phyloP scores from a whole-genome alignment of 2,888 invertebrate species.

The Drosophila hamatofila region DNA sequence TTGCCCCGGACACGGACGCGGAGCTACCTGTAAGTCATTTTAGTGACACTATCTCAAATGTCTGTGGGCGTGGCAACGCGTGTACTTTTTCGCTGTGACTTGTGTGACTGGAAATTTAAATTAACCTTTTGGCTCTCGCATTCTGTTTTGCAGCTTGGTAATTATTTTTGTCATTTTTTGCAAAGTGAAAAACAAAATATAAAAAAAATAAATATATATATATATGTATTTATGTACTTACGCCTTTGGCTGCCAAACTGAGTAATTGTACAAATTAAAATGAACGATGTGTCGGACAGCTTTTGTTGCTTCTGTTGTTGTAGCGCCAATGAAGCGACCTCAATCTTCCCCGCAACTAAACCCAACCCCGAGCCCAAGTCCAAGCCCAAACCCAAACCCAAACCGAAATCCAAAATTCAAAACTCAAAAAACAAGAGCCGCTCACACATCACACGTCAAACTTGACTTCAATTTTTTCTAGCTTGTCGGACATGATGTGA shows the following conservation, averaged over 20 bases:
- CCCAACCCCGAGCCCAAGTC: slow-evolving; percentile 7
- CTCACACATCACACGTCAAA: slow-evolving; percentile 62
- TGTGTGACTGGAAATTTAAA: slow-evolving; percentile 84
- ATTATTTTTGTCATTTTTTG: slow-evolving; percentile 68
- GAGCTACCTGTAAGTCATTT: slow-evolving; percentile 76
- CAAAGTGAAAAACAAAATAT: slow-evolving; percentile 22
- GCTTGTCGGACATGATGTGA: slow-evolving; percentile 77
- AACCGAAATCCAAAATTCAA: slow-evolving; percentile 18
- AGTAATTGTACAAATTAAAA: slow-evolving; percentile 81
- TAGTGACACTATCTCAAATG: slow-evolving; percentile 68
- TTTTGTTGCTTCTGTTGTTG: slow-evolving; percentile 52
- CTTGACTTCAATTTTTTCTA: slow-evolving; percentile 67
- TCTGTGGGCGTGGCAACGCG: slow-evolving; percentile 28
- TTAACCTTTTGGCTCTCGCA: slow-evolving; percentile 54
- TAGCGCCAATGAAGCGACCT: slow-evolving; percentile 55
- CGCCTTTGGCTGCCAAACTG: slow-evolving; percentile 55
- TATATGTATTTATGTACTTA: slow-evolving; percentile 15
- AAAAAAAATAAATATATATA: slow-evolving; percentile 11
- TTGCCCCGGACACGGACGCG: slow-evolving; percentile 29
- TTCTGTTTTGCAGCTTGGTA: slow-evolving; percentile 42
- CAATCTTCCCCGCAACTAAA: not conserved
- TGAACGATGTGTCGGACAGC: slow-evolving; percentile 79
- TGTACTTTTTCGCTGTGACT: slow-evolving; percentile 46
- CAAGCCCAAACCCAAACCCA: slow-evolving; percentile 4
- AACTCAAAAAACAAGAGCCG: slow-evolving; percentile 8